Conservation (phyloP, 2,888 invertebrate genomes). For the Drosophila helvetica region DNA sequence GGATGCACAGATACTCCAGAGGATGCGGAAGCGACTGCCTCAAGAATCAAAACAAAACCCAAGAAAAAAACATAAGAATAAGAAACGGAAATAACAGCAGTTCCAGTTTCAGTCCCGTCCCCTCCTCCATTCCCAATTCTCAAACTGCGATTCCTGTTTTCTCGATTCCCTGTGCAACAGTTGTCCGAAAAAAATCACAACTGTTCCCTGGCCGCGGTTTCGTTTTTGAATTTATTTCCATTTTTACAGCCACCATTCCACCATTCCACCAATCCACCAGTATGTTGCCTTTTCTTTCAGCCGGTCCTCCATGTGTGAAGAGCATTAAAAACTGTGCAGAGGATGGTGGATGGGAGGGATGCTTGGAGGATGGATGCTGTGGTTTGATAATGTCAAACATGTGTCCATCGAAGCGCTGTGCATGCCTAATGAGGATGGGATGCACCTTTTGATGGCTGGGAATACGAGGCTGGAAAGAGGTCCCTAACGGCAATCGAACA, state of each 20-base stretch:
- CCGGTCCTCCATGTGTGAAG: constrained; percentile 48
- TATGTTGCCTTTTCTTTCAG: constrained; percentile 42
- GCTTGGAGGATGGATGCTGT: constrained; percentile 56
- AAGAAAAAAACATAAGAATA: constrained; percentile 31
- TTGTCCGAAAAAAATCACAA: constrained; percentile 71
- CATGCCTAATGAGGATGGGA: constrained; percentile 43
- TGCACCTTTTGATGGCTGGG: constrained; percentile 20
- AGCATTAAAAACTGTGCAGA: constrained; percentile 53
- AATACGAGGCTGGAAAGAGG: constrained; percentile 13
- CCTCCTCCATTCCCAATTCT: no score
- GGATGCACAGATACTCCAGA: constrained; percentile 38
- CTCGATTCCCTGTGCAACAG: constrained; percentile 58
- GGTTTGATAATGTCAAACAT: constrained; percentile 73
- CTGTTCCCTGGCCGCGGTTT: constrained; percentile 45
- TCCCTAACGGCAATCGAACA: constrained; percentile 39
- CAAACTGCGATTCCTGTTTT: no score
- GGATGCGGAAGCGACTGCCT: constrained; percentile 66
- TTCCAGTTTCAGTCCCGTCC: constrained; percentile 17
- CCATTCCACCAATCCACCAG: no score
- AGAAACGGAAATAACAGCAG: constrained; percentile 67
- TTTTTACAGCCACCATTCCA: constrained; percentile 47
- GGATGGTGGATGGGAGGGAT: constrained; percentile 23
- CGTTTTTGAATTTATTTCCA: constrained; percentile 68
- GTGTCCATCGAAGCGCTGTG: constrained; percentile 51
- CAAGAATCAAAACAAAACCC: constrained; percentile 68